Evolutionary conservation across 2,888 invertebrate species (phyloP).

Genomic region (Augochlorella aurata): DNA sequence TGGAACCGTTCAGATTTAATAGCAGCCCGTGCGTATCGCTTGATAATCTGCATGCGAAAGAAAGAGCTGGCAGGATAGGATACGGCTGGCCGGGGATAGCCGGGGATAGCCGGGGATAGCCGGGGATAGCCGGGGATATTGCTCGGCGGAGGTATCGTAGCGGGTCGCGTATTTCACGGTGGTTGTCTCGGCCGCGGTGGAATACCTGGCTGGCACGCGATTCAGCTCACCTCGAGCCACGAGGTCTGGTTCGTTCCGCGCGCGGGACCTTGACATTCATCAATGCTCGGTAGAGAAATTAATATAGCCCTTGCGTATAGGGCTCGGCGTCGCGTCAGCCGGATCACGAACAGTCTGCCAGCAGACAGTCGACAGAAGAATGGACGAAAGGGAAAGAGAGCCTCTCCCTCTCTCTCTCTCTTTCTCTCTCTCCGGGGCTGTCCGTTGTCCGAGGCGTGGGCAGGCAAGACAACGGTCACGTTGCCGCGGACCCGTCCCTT

Average conservation of each 20-base stretch:
- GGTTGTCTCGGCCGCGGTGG: constrained; percentile 25
- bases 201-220: constrained; percentile 65
- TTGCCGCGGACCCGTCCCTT: constrained; percentile 50
- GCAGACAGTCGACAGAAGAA: constrained; percentile 46
- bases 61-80: neutral
- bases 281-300: constrained; percentile 67
- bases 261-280: constrained; percentile 60
- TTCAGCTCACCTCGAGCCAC: constrained; percentile 22
- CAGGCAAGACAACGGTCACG: constrained; percentile 62
- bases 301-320: constrained; percentile 65
- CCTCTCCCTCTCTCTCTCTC: neutral
- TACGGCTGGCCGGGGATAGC: neutral
- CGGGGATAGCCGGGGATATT: neutral
- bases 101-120: too few relatives aligned
- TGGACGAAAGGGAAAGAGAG: constrained; percentile 44
- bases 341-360: constrained; percentile 38
- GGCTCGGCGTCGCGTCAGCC: constrained; percentile 25
- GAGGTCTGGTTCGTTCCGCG: constrained; percentile 29
- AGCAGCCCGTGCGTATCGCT: neutral
- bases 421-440: constrained; percentile 4
- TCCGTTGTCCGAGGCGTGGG: constrained; percentile 62
- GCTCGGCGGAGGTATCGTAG: constrained; percentile 20
- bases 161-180: constrained; percentile 52
- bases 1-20: constrained; percentile 1
- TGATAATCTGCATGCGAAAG: constrained; percentile 5